These are phyloP conservation scores for Fukomys damarensis DNA, from an alignment of 2,113 vertebrate genomes.

Conservation along the genomic window DNA sequence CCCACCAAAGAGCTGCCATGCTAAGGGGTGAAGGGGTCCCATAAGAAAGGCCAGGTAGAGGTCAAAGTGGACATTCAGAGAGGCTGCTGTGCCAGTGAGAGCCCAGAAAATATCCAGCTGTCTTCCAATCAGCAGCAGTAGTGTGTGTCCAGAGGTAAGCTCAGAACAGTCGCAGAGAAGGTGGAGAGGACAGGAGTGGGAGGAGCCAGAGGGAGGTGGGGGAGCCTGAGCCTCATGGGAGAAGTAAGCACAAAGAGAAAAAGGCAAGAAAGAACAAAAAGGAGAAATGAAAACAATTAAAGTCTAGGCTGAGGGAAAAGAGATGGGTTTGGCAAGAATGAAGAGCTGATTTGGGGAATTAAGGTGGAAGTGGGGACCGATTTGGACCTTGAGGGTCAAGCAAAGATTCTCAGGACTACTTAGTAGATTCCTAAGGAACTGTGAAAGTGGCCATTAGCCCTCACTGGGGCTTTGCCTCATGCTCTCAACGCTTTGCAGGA, in stretches of 20 bases:
- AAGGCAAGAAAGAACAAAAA: neutral
- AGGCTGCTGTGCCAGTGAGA: neutral
- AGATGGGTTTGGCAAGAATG: neutral
- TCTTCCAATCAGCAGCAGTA: neutral
- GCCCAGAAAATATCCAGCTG: neutral
- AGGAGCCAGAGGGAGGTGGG: neutral
- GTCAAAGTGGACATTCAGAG: neutral
- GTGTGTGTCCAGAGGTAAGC: neutral
- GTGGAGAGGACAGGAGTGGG: neutral
- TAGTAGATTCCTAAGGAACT: neutral
- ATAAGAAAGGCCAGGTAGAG: neutral
- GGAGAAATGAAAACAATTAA: neutral
- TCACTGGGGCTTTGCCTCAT: neutral
- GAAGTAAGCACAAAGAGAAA: neutral
- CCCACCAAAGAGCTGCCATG: neutral
- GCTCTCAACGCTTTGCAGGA: neutral
- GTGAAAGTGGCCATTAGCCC: neutral
- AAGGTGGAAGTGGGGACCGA: neutral
- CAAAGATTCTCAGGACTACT: neutral
- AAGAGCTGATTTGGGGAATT: neutral
- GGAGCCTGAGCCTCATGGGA: neutral
- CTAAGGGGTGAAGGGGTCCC: neutral
- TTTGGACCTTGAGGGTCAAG: neutral
- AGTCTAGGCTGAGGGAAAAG: neutral
- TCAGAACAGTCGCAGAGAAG: neutral